These are phyloP conservation scores for Channa maculata DNA, from an alignment of 2,113 vertebrate species.

Conservation along the genomic window DNA sequence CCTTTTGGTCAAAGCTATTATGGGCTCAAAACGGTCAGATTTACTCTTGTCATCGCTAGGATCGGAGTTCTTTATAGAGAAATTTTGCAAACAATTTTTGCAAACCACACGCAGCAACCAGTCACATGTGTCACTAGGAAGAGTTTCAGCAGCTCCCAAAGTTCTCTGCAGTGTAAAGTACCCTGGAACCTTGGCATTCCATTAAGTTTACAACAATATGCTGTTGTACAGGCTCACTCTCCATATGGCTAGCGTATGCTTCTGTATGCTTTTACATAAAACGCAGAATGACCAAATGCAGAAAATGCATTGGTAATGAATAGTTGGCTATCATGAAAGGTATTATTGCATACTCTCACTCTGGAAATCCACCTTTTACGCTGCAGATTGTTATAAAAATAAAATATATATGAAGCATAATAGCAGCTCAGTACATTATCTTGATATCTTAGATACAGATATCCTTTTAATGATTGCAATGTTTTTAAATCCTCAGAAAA, in stretches of 20 bases:
- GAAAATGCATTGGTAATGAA: slow-evolving; percentile 18
- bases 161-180: neutral
- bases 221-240: neutral
- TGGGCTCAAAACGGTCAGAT: neutral
- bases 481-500: neutral
- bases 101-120: slow-evolving; percentile 6
- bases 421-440: neutral
- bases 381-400: neutral
- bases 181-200: no score
- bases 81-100: neutral
- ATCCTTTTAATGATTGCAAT: no score
- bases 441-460: neutral
- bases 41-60: neutral
- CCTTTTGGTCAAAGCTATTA: neutral
- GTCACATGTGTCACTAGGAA: slow-evolving; percentile 12
- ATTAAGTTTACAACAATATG: no score
- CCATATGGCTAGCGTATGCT: neutral
- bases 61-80: neutral
- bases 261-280: no score
- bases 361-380: neutral
- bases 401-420: neutral
- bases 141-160: neutral
- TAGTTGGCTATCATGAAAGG: slow-evolving; percentile 12
- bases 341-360: no score
- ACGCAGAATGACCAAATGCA: no score